phyloP scores from a whole-genome alignment of 2,113 vertebrate species.

The Rattus rattus region DNA sequence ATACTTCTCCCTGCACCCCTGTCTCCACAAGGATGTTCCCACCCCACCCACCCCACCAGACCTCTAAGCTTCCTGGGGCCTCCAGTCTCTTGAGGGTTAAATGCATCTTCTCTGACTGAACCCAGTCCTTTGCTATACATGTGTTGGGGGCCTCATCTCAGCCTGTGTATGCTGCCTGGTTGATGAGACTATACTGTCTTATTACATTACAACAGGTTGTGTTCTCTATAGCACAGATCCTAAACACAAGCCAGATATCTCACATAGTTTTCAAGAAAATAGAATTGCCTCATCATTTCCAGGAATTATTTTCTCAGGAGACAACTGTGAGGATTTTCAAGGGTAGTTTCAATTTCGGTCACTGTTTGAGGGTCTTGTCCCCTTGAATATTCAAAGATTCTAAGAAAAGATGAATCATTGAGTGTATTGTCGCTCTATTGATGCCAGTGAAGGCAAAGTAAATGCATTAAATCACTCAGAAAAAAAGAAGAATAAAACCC shows the following conservation, averaged over 20 bases:
- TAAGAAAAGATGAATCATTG: background rate
- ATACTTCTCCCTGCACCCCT: too few relatives aligned
- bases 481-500: background rate
- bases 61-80: too few relatives aligned
- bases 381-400: constrained; percentile 11
- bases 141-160: too few relatives aligned
- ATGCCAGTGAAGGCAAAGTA: background rate
- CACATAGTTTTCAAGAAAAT: constrained; percentile 18
- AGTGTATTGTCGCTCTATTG: background rate
- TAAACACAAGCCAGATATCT: background rate
- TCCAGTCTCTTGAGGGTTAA: too few relatives aligned
- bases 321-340: background rate
- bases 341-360: background rate
- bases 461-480: background rate
- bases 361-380: background rate
- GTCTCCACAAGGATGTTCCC: too few relatives aligned
- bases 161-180: too few relatives aligned
- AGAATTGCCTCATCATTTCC: background rate
- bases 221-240: background rate
- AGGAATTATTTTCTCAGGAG: background rate
- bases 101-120: too few relatives aligned
- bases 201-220: background rate
- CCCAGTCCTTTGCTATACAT: too few relatives aligned
- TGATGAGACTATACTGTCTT: background rate
- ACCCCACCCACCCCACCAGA: too few relatives aligned